A percentile compares a stretch with the other conserved stretches of the same genome.
These are phyloP conservation scores for Lucifuga dentata DNA, from an alignment of 2,113 vertebrate species.

Conservation along the genomic window DNA sequence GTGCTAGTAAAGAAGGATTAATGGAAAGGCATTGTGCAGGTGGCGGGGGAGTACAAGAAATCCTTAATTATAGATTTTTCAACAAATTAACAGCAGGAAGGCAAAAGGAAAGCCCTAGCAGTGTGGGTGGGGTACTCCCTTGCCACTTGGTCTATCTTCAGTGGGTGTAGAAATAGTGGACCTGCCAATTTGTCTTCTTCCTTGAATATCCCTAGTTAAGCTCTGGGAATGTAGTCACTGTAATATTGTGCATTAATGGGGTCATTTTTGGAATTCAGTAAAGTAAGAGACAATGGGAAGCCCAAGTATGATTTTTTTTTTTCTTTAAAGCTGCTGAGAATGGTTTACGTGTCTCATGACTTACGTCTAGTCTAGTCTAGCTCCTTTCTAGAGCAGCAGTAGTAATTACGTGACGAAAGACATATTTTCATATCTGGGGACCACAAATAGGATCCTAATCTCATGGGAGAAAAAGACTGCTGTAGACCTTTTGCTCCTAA, in stretches of 20 bases:
- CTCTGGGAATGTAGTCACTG: slow-evolving; percentile 49
- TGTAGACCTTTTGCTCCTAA: slow-evolving; percentile 30
- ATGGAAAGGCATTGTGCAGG: slow-evolving; percentile 51
- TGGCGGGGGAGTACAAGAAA: slow-evolving; percentile 76
- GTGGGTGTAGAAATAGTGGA: slow-evolving; percentile 75
- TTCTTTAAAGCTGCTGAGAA: no score
- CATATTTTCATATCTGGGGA: slow-evolving; percentile 16
- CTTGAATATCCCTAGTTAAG: slow-evolving; percentile 51
- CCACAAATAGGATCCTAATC: background rate
- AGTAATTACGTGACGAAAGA: slow-evolving; percentile 5
- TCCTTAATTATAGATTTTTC: slow-evolving; percentile 81
- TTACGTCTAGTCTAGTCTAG: no score
- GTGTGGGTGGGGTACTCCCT: slow-evolving; percentile 71
- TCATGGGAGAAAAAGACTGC: slow-evolving; percentile 12
- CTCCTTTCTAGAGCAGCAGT: background rate
- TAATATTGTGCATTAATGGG: slow-evolving; percentile 40
- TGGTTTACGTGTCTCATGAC: no score
- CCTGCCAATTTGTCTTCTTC: slow-evolving; percentile 60
- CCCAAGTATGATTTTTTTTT: background rate
- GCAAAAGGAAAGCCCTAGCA: slow-evolving; percentile 72
- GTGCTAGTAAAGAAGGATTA: slow-evolving; percentile 33
- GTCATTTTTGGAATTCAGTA: slow-evolving; percentile 5
- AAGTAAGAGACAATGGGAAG: background rate
- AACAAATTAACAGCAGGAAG: slow-evolving; percentile 72
- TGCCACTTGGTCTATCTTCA: slow-evolving; percentile 60